These are phyloP conservation scores for Ectemnius continuus DNA, from an alignment of 2,888 invertebrate genomes.

Conservation along the genomic window DNA sequence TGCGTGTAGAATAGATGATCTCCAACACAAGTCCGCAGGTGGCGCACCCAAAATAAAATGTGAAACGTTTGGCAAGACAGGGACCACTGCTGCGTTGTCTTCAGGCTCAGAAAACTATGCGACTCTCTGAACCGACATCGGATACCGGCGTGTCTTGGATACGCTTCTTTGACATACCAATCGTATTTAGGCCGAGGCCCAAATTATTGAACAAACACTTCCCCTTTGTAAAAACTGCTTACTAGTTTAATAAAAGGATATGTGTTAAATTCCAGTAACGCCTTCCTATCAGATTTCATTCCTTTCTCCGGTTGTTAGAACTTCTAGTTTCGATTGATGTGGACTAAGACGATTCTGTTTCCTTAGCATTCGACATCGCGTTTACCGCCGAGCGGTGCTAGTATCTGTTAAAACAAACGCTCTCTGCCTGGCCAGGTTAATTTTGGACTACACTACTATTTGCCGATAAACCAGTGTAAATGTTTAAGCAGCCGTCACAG, in stretches of 20 bases:
- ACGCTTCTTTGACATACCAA: constrained; percentile 35
- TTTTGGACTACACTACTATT: constrained; percentile 43
- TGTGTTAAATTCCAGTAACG: no score
- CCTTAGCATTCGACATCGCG: no score
- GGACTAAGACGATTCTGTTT: no score
- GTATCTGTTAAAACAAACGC: constrained; percentile 48
- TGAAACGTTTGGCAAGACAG: constrained; percentile 71
- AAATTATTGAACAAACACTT: no score
- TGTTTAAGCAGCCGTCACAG: constrained; percentile 26
- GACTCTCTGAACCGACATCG: constrained; percentile 43
- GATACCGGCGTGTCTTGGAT: constrained; percentile 46
- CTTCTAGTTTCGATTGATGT: no score
- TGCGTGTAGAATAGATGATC: constrained; percentile 49
- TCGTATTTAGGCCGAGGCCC: constrained; percentile 20
- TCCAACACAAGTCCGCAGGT: constrained; percentile 72
- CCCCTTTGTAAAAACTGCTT: no score
- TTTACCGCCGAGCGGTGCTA: no score
- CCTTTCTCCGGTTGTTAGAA: no score
- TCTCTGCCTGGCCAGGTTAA: constrained; percentile 37
- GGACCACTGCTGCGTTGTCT: constrained; percentile 39
- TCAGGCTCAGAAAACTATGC: constrained; percentile 50
- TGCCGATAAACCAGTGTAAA: constrained; percentile 26
- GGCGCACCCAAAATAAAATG: constrained; percentile 73
- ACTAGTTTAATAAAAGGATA: no score
- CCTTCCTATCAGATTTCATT: no score